These are phyloP conservation scores for Lasioglossum leucozonium DNA, from an alignment of 2,888 invertebrate genomes.

Conservation along the genomic window DNA sequence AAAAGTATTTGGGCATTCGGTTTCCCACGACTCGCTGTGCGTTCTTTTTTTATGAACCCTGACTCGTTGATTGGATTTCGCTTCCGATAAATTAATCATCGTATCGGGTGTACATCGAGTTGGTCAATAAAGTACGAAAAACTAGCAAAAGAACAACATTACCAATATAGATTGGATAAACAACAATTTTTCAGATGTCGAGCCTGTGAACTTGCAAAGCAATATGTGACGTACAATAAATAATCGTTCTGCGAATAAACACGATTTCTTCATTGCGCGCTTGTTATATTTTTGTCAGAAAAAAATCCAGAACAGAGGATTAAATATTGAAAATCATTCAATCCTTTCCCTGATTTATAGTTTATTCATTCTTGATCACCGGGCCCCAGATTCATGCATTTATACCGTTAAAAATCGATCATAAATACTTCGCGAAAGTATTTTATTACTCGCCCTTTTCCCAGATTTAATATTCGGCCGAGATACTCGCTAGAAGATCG, in stretches of 20 bases:
- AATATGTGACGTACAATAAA: neutral
- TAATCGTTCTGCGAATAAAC: neutral
- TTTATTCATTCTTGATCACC: neutral
- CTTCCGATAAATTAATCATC: neutral
- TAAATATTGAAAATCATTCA: neutral
- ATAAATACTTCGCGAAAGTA: constrained; percentile 48
- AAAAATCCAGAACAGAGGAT: neutral
- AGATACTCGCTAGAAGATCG: constrained; percentile 36
- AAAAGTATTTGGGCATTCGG: neutral
- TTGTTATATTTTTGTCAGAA: neutral
- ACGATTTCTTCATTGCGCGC: neutral
- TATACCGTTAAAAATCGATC: constrained; percentile 25
- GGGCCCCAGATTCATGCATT: neutral
- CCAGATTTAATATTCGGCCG: constrained; percentile 57
- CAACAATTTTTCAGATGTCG: neutral
- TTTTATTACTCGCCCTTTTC: constrained; percentile 32
- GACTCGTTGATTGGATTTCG: neutral
- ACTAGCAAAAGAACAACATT: neutral
- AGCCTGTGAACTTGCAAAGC: neutral
- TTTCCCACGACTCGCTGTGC: neutral
- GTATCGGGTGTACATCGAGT: neutral
- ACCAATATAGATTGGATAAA: neutral
- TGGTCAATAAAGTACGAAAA: neutral
- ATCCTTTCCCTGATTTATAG: neutral
- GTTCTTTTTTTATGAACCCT: neutral